phyloP scores from a whole-genome alignment of 2,113 vertebrate species.

The Panurus biarmicus region DNA sequence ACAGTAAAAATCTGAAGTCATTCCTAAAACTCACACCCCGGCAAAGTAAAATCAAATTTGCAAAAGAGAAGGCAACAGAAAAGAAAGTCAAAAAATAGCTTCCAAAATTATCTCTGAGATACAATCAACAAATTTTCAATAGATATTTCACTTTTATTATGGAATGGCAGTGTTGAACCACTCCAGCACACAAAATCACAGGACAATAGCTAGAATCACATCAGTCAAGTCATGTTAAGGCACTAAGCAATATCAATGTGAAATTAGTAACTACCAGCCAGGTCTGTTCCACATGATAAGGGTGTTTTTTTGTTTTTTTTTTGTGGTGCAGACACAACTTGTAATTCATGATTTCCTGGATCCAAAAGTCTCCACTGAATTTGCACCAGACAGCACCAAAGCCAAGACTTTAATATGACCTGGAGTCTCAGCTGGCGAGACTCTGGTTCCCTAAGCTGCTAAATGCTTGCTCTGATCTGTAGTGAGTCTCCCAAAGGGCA shows the following conservation, averaged over 20 bases:
- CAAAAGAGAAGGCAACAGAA: neutral
- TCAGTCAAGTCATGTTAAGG: neutral
- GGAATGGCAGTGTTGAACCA: neutral
- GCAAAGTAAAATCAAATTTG: neutral
- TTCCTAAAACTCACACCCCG: neutral
- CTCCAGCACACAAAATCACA: neutral
- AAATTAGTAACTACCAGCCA: neutral
- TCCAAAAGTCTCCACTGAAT: neutral
- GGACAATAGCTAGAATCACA: neutral
- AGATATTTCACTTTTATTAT: neutral
- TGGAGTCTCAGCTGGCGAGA: neutral
- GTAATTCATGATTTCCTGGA: neutral
- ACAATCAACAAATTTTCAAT: neutral
- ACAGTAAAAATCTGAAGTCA: neutral
- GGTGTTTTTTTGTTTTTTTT: neutral
- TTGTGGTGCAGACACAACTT: neutral
- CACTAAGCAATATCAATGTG: neutral
- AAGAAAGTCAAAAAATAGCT: neutral
- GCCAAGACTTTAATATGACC: neutral
- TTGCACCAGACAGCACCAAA: neutral
- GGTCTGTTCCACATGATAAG: neutral
- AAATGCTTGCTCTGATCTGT: constrained; percentile 3
- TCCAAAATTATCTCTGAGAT: neutral
- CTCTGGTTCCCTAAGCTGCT: neutral
- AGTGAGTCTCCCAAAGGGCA: neutral